Evolutionary conservation across 2,888 invertebrate genomes (phyloP), one percentile per base, ranked within the genome.

Genomic region (Parochlus steinenii): DNA sequence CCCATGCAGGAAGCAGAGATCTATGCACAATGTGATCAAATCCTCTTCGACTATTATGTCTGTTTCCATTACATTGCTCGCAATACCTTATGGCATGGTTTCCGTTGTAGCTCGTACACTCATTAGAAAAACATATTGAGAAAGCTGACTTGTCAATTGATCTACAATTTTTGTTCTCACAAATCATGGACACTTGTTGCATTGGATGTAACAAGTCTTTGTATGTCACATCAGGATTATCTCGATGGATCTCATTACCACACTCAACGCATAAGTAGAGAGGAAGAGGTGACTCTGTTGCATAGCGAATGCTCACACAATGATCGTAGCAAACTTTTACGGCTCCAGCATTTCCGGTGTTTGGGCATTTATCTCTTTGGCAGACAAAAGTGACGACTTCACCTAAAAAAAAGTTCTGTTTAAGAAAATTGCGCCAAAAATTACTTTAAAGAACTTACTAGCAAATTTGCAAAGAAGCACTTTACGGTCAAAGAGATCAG

Each of bases 131-230:
- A 54, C 98, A 98, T 31, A 95, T 90, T 7, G 89, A 86, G 41
- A 89, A 78, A 0, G 95, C 93, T 3, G 83, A 74, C 56, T 92
- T 93, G 47, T 92, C 87, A 1, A 72, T 67, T 0, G 90, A 82
- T 31, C 87, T 74, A 53, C 97, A 97, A 53, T 90, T 95, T 68
- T 93, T 93, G 55, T 93, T 93, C 60, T 95, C 93, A 56, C 95
- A 95, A 36, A 85, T 75, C 70, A 89, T 82, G 0, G 92, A 87
- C 6, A 90, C 86, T 61, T 89, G 86, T 50, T 87, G 86, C 70
- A 93, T 87, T 0, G 92, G 92, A 53, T 90, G 83, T 26, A 87
- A 60, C 41, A 86, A 81, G 50, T 87, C 87, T 49, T 79, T 78
- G 55, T 86, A 85, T 45, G 76, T 71, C 51, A 83, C 76, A 51